A percentile compares a stretch with the other conserved stretches of the same genome.
Evolutionary conservation across 1,140 invertebrate genomes (phyloP).

Genomic region (Listronotus bonariensis): DNA sequence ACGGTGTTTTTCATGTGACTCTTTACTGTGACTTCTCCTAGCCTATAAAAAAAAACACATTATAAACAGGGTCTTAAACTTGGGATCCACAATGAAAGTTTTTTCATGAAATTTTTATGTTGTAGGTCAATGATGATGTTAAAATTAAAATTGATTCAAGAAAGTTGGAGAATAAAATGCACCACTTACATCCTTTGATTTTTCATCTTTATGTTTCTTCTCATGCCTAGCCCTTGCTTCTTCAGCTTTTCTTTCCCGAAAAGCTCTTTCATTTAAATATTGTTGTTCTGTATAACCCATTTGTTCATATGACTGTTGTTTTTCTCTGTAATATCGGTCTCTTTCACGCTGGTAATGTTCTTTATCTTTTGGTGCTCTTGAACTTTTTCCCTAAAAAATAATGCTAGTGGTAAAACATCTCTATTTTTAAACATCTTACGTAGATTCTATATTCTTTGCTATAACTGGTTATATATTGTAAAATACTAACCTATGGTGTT

Average conservation of each 20-base stretch:
- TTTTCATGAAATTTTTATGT: no score
- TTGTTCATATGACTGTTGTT: conserved; percentile 44
- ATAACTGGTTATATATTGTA: not conserved
- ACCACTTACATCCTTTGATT: conserved; percentile 44
- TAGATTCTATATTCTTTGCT: no score
- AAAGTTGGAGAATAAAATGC: no score
- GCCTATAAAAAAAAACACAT: conserved; percentile 8
- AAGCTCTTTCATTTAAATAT: conserved; percentile 45
- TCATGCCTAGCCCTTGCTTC: conserved; percentile 44
- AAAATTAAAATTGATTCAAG: no score
- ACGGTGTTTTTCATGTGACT: conserved; percentile 52
- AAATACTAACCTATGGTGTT: conserved; percentile 47
- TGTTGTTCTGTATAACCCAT: conserved; percentile 43
- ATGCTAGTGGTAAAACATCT: not conserved
- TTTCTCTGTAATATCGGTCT: conserved; percentile 52
- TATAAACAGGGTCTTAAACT: no score
- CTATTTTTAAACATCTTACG: no score
- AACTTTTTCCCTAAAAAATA: conserved; percentile 57
- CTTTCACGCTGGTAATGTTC: conserved; percentile 56
- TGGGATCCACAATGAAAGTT: no score
- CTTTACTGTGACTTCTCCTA: conserved; percentile 38
- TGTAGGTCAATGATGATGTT: no score
- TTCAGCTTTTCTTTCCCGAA: conserved; percentile 51
- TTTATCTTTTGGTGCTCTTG: conserved; percentile 49
- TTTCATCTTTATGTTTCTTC: conserved; percentile 58